These are phyloP conservation scores for Shargacucullia verbasci DNA, from an alignment of 2,888 invertebrate species.

Conservation along the genomic window DNA sequence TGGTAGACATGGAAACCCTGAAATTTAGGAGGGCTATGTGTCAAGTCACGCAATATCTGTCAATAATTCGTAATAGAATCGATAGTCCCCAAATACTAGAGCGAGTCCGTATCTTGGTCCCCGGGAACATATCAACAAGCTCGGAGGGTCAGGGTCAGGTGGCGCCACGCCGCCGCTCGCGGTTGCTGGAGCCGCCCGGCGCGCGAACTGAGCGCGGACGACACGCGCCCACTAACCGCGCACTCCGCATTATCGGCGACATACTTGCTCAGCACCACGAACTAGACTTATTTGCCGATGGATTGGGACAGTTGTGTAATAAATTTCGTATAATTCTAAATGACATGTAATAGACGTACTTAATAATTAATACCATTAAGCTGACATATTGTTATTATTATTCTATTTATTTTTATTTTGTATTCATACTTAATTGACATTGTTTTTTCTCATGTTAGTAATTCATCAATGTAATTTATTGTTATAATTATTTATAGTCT, in stretches of 20 bases:
- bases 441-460: neutral
- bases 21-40: conserved; percentile 5
- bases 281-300: conserved; percentile 22
- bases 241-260: conserved; percentile 18
- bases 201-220: too few species aligned
- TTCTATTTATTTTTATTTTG: neutral
- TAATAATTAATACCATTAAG: neutral
- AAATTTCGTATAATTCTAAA: conserved; percentile 1
- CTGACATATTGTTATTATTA: neutral
- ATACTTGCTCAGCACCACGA: conserved; percentile 17
- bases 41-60: conserved; percentile 1
- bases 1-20: conserved; percentile 8
- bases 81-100: conserved; percentile 11
- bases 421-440: neutral
- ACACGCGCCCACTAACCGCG: too few species aligned
- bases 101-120: conserved; percentile 7
- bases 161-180: too few species aligned
- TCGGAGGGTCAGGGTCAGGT: conserved; percentile 4
- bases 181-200: conserved; percentile 6
- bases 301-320: conserved; percentile 5
- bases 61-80: neutral
- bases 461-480: neutral
- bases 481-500: neutral
- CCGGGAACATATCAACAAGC: conserved; percentile 1
- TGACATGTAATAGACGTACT: neutral